Percentiles rank a stretch among this genome's conserved stretches.
Conservation (phyloP, 1,140 invertebrate species). For the Adoxophyes honmai region DNA sequence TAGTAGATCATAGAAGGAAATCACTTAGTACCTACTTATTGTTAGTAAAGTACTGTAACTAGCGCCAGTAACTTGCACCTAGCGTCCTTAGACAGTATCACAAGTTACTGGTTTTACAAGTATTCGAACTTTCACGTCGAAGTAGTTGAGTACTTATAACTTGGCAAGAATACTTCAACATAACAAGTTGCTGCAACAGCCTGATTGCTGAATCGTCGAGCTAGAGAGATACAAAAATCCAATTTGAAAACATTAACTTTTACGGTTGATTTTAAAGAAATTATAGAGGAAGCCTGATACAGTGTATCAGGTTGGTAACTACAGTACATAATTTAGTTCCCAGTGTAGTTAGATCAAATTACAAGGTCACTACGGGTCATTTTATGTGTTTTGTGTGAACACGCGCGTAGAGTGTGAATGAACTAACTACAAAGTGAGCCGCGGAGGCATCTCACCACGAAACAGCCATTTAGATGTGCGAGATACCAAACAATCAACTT, state of each 20-base stretch:
- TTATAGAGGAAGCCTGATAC: no score
- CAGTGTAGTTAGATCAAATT: not conserved
- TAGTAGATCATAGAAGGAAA: no score
- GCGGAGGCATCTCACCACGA: not conserved
- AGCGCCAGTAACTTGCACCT: not conserved
- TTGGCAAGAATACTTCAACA: no score
- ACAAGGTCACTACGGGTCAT: not conserved
- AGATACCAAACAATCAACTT: not conserved
- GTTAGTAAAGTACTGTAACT: not conserved
- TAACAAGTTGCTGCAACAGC: no score
- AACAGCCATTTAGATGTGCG: conserved; percentile 3
- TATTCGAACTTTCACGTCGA: conserved; percentile 3
- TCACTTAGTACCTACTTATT: no score
- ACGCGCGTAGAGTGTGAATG: not conserved
- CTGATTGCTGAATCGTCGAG: not conserved
- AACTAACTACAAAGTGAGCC: conserved; percentile 8
- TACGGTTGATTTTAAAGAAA: no score
- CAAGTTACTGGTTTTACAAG: not conserved
- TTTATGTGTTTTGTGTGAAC: not conserved
- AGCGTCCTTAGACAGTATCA: not conserved
- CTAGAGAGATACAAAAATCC: not conserved
- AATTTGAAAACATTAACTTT: not conserved
- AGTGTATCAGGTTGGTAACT: no score
- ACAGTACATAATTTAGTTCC: not conserved
- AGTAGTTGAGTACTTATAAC: not conserved